Evolutionary conservation across 2,797 vertebrate species (phyloP).

Genomic region (Phoebastria nigripes): DNA sequence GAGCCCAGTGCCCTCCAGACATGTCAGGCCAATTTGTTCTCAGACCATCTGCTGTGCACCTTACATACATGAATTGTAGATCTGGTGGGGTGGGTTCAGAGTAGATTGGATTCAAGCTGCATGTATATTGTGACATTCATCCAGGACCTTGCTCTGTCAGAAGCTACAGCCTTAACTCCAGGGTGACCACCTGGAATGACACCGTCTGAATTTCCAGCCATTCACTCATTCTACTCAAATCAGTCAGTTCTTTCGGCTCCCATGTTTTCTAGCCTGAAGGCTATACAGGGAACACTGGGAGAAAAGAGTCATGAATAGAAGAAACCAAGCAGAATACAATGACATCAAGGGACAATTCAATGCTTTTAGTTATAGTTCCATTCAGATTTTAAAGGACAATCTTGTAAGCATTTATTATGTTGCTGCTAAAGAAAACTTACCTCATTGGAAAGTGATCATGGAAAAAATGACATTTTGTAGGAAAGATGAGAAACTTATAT

Average conservation of each 20-base stretch:
- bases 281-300: neutral
- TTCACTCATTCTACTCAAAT: neutral
- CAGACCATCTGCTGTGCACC: neutral
- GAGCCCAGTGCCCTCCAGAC: neutral
- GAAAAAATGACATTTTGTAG: neutral
- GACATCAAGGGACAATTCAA: neutral
- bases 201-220: neutral
- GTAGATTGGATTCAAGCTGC: neutral
- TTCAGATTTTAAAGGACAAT: neutral
- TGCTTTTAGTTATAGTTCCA: neutral
- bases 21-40: neutral
- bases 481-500: neutral
- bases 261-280: neutral
- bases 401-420: neutral
- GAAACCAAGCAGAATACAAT: neutral
- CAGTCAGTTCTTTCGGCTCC: neutral
- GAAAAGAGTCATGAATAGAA: neutral
- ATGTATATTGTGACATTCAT: neutral
- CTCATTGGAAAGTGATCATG: neutral
- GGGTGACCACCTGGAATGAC: rapidly evolving
- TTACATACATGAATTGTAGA: neutral
- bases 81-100: rapidly evolving
- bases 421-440: neutral
- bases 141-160: neutral
- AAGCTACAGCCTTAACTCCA: neutral